Evolutionary conservation across 2,113 vertebrate species (phyloP).

Genomic region (Cyrtonyx montezumae): DNA sequence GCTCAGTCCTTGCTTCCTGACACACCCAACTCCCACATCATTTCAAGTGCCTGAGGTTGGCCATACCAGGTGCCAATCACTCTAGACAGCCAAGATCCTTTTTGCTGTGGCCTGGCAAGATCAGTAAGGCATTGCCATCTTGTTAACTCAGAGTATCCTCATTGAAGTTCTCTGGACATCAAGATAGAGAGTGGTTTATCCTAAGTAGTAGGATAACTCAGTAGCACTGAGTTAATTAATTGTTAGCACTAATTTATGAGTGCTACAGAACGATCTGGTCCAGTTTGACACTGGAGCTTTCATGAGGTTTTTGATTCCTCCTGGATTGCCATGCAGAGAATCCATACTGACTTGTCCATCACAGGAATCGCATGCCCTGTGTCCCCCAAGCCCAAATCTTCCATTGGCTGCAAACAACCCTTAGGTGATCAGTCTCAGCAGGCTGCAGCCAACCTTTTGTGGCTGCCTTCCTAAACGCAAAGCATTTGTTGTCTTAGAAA

Average conservation of each 20-base stretch:
- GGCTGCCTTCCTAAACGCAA: not conserved
- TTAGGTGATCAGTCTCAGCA: not conserved
- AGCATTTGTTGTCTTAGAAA: not conserved
- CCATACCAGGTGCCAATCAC: not conserved
- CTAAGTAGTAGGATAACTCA: not conserved
- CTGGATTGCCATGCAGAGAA: not conserved
- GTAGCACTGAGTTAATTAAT: not conserved
- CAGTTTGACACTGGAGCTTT: constrained; percentile 1
- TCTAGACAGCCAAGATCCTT: not conserved
- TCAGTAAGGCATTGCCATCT: not conserved
- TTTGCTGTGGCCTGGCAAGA: not conserved
- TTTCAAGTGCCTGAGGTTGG: not conserved
- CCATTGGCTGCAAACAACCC: not conserved
- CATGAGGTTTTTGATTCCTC: not conserved
- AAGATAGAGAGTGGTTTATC: not conserved
- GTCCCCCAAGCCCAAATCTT: not conserved
- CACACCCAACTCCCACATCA: not conserved
- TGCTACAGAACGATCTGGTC: not conserved
- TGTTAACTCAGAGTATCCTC: not conserved
- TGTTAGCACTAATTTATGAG: not conserved
- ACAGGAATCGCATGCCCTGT: not conserved
- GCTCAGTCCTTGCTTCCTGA: not conserved
- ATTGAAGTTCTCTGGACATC: not conserved
- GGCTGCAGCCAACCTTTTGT: not conserved
- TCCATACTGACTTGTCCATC: not conserved